Evolutionary conservation across 2,113 vertebrate genomes (phyloP), one percentile per base, ranked within the genome.

Genomic region (Datnioides undecimradiatus): DNA sequence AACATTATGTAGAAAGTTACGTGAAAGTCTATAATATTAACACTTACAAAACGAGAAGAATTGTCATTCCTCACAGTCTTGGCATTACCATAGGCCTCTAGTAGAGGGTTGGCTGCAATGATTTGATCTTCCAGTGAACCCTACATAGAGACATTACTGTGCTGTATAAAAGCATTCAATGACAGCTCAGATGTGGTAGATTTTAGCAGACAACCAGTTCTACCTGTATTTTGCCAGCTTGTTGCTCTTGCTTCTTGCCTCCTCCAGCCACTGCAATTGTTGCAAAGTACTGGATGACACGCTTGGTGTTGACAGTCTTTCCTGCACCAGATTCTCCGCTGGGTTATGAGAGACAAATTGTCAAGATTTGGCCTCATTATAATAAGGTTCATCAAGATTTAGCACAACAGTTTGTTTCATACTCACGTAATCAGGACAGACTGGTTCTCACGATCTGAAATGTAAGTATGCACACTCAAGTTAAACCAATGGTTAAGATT

Each of bases 321-420:
- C 97, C 97, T 0, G 97, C 97, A 82, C 97, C 97, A 0, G 97
- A 98, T 97, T 99, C 97, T 97, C 97, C 96, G 0, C 97, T 98
- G 83, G 41, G 46, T n/a, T n/a, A n/a, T n/a, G n/a, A n/a, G n/a
- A n/a, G n/a, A n/a, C n/a, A n/a, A n/a, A n/a, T n/a, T n/a, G n/a
- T n/a, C n/a, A n/a, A n/a, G n/a, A n/a, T n/a, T n/a, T n/a, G n/a
- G n/a, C n/a, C n/a, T n/a, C n/a, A n/a, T n/a, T n/a, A n/a, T n/a
- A n/a, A n/a, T 19, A 1, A 19, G 51, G 33, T 58, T 65, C 0
- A 6, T 40, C 49, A 83, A 87, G 34, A 55, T 60, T 8, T n/a
- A 1, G 46, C 4, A 8, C 2, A 3, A 54, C 4, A 49, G 43
- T 6, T 45, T 73, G 9, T 36, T 1, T 74, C 23, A 21, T 62